Conservation (phyloP, 2,888 invertebrate genomes). For the Congeria kusceri region DNA sequence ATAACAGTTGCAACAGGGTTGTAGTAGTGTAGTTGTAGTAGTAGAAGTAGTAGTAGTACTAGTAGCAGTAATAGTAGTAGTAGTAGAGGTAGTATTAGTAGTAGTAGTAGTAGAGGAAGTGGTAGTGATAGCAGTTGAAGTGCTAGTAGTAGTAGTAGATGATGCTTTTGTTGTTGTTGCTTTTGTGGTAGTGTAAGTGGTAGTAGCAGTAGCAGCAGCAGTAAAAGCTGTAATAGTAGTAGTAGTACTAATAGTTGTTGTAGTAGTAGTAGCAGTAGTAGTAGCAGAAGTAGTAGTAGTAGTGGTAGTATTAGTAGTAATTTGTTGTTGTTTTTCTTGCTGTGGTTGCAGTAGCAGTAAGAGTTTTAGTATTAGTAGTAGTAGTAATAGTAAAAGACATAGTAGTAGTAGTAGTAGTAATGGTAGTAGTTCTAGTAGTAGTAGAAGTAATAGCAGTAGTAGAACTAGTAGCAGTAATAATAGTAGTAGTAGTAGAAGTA, state of each 20-base stretch:
- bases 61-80: background rate
- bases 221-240: too few species aligned
- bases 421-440: background rate
- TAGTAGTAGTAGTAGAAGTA: slow-evolving; percentile 3
- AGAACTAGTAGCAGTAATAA: background rate
- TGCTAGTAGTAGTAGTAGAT: background rate
- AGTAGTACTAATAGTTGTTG: too few species aligned
- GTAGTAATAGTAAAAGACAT: background rate
- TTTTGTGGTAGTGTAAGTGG: too few species aligned
- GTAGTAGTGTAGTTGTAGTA: too few species aligned
- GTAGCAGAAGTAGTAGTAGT: background rate
- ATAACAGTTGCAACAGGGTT: too few species aligned
- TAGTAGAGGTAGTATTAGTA: background rate
- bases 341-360: background rate
- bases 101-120: background rate
- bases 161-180: too few species aligned
- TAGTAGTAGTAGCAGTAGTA: background rate
- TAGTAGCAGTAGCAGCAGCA: background rate
- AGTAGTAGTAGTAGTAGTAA: background rate
- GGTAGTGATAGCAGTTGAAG: background rate
- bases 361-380: background rate
- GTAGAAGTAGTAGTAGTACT: too few species aligned
- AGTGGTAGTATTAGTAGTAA: background rate
- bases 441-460: background rate
- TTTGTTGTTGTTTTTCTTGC: background rate